Percentiles rank a stretch among this genome's conserved stretches.
Evolutionary conservation across 2,113 vertebrate genomes (phyloP).

Genomic region (Chaetorhynchus papuensis): DNA sequence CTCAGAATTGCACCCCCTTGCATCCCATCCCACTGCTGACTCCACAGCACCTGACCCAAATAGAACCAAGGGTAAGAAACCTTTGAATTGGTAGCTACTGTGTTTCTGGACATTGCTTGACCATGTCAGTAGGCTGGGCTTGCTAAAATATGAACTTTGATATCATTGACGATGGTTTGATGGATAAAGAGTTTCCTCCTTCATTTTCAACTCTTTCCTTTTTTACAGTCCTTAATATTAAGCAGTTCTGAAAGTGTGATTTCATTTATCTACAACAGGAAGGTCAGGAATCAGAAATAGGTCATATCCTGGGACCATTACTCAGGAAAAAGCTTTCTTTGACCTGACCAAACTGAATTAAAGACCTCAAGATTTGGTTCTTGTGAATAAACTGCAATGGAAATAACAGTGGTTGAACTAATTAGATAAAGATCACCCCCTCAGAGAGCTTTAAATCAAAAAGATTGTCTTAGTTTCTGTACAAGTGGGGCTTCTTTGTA

Average conservation of each 20-base stretch:
- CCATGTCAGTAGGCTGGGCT: neutral
- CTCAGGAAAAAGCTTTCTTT: neutral
- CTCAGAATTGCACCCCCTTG: neutral
- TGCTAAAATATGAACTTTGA: neutral
- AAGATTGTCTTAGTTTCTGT: neutral
- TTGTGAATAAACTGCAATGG: neutral
- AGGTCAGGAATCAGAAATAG: neutral
- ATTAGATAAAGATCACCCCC: neutral
- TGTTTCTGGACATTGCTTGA: neutral
- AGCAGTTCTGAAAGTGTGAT: neutral
- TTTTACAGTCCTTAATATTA: neutral
- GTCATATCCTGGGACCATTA: no score
- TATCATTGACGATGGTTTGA: neutral
- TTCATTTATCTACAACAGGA: neutral
- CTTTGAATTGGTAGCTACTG: neutral
- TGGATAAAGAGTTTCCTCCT: neutral
- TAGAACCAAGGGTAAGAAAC: neutral
- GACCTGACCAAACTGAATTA: neutral
- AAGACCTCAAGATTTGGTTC: neutral
- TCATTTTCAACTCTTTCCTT: neutral
- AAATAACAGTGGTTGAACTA: neutral
- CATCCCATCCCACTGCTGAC: neutral
- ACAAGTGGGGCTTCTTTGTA: neutral
- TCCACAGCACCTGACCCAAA: neutral
- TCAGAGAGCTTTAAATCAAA: neutral